Percentiles rank a stretch among this genome's conserved stretches.
Evolutionary conservation across 2,113 vertebrate genomes (phyloP).

Genomic region (Trinectes maculatus): DNA sequence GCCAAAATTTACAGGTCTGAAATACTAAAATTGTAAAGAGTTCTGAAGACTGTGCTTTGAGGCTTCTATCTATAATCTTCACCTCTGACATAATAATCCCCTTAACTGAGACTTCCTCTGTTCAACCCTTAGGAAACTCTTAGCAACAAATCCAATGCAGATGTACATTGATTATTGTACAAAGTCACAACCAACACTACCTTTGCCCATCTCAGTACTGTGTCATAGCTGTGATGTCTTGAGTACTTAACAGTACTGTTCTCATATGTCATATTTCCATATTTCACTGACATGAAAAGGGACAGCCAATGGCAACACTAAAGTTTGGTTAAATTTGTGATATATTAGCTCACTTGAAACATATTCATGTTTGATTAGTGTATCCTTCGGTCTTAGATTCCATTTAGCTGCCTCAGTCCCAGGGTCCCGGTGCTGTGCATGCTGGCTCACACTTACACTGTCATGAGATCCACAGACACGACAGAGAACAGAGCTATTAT

Average conservation of each 20-base stretch:
- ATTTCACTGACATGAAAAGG: too few relatives aligned
- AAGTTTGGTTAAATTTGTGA: background rate
- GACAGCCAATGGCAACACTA: too few relatives aligned
- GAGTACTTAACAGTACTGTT: background rate
- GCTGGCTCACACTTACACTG: background rate
- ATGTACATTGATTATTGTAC: slow-evolving; percentile 28
- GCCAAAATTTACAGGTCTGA: slow-evolving; percentile 13
- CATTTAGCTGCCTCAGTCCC: background rate
- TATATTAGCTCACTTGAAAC: background rate
- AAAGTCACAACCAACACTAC: slow-evolving; percentile 5
- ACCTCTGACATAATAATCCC: slow-evolving; percentile 31
- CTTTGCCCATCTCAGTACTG: background rate
- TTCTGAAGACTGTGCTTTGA: slow-evolving; percentile 32
- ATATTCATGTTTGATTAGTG: background rate
- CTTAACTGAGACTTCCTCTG: slow-evolving; percentile 63
- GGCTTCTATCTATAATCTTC: slow-evolving; percentile 52
- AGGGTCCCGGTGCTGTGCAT: background rate
- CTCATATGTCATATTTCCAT: background rate
- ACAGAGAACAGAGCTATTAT: background rate
- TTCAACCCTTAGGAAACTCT: slow-evolving; percentile 56
- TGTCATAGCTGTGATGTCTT: background rate
- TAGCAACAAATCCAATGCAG: slow-evolving; percentile 64
- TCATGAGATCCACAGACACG: background rate
- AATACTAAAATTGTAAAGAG: slow-evolving; percentile 20
- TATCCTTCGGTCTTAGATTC: background rate